Evolutionary conservation across 2,113 vertebrate species (phyloP).

Genomic region (Bubalus kerabau): DNA sequence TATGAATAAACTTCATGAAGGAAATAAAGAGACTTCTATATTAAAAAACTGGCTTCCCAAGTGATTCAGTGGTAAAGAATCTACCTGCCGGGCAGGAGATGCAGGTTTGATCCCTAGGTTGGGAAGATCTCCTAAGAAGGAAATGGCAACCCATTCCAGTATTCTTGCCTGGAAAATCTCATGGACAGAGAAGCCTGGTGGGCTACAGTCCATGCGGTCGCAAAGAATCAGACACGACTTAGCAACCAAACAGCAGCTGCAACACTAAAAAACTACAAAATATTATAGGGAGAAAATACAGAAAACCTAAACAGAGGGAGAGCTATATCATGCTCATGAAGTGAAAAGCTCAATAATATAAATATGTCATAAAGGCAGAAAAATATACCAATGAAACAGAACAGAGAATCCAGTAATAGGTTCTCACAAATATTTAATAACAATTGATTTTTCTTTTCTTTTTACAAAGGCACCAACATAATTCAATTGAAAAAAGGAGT

Average conservation of each 20-base stretch:
- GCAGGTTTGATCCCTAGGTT: not conserved
- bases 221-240: not conserved
- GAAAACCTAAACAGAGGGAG: not conserved
- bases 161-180: not conserved
- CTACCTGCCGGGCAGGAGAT: not conserved
- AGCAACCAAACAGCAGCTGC: not conserved
- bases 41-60: not conserved
- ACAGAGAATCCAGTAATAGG: not conserved
- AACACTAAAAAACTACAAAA: not conserved
- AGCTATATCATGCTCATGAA: not conserved
- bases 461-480: not conserved
- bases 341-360: slow-evolving; percentile 2
- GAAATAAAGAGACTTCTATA: not conserved
- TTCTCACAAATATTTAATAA: not conserved
- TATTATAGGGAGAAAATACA: not conserved
- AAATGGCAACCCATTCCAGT: not conserved
- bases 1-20: not conserved
- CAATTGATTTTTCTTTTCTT: not conserved
- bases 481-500: slow-evolving; percentile 3
- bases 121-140: not conserved
- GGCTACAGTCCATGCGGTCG: not conserved
- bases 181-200: not conserved
- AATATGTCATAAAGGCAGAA: not conserved
- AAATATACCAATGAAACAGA: not conserved
- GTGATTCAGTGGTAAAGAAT: not conserved